Base-by-base conservation (phyloP, 1,140 invertebrate genomes). In the Coelopa frigida region DNA sequence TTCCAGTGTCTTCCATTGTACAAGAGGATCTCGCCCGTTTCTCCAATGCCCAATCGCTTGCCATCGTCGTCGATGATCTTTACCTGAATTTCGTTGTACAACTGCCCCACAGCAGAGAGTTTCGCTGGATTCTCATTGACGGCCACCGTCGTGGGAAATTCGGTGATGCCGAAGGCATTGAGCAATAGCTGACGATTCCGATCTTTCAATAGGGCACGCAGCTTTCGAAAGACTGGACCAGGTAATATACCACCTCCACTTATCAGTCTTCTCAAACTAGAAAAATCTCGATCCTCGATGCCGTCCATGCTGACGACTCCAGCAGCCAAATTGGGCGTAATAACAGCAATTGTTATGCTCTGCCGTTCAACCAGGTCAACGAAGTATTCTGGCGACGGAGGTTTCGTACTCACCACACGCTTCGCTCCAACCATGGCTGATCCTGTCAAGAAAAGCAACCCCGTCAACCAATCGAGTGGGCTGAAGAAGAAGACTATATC, bases 41-140 rank as follows among this genome's bases (percentile, higher is more conserved):
- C 44, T 27, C 45, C 20, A n/a, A 23, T 11, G n/a, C 38, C 50
- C 15, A 51, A 14, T 14, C 22, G 5, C n/a, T 45, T 35, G 26
- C 50, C 53, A 32, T 52, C 20, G 23, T 52, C 50, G 24, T 54
- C 46, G 4, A 52, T 31, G 33, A 70, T 62, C 69, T 72, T 70
- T 12, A 47, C 24, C 33, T 44, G 20, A 22, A 27, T 14, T 37
- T 42, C 37, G 14, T 14, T 4, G 3, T 12, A 12, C 15, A 53
- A 39, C 15, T 26, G 15, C 5, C 51, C 51, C 20, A 31, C 24
- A 11, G 23, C n/a, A n/a, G n/a, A 20, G 21, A 2, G 40, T 14
- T 1, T 18, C 5, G 4, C 5, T 11, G 17, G 22, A 12, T 3
- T 4, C 11, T 22, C 14, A n/a, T 1, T 26, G 10, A 8, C 17